Conservation (phyloP, 2,888 invertebrate species). For the Drosophila rubida region DNA sequence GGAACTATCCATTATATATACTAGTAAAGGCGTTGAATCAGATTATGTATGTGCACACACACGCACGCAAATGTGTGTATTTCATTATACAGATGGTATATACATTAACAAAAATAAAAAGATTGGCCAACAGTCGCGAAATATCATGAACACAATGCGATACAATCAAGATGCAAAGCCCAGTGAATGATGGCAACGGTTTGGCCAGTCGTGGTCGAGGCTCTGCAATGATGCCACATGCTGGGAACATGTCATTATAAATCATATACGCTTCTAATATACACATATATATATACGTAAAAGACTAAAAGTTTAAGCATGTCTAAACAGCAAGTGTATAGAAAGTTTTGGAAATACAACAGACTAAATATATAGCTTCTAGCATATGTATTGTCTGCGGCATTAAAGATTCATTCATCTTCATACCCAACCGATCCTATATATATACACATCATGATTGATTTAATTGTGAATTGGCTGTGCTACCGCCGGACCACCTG, state of each 20-base stretch:
- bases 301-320: conserved; percentile 21
- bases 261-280: conserved; percentile 43
- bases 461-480: neutral
- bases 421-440: conserved; percentile 7
- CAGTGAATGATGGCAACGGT: conserved; percentile 49
- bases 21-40: conserved; percentile 37
- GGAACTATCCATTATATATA: conserved; percentile 35
- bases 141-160: conserved; percentile 51
- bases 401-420: conserved; percentile 70
- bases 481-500: conserved; percentile 43
- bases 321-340: conserved; percentile 20
- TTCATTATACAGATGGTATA: conserved; percentile 1
- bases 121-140: conserved; percentile 31
- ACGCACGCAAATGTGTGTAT: neutral
- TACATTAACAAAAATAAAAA: neutral
- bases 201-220: conserved; percentile 29
- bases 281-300: conserved; percentile 17
- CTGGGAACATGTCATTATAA: conserved; percentile 68
- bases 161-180: conserved; percentile 18
- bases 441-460: neutral
- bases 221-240: conserved; percentile 50
- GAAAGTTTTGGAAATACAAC: conserved; percentile 36
- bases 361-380: conserved; percentile 39
- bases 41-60: conserved; percentile 27
- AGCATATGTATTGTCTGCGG: conserved; percentile 50